A percentile compares a stretch with the other conserved stretches of the same genome.
phyloP scores from a whole-genome alignment of 1,140 invertebrate species.

The Drosophila kohkoa region DNA sequence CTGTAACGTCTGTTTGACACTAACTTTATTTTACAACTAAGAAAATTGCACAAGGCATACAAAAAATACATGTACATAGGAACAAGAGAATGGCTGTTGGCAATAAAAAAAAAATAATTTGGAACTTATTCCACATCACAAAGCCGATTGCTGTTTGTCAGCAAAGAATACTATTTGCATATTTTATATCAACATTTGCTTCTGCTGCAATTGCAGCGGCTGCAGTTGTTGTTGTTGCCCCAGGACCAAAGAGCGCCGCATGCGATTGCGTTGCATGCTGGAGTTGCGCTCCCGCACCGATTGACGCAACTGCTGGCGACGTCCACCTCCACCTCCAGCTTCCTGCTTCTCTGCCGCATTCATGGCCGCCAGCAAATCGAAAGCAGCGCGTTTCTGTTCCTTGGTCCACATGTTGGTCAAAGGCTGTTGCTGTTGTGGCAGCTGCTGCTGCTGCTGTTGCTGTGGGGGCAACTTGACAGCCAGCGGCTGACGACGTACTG shows the following conservation, averaged over 20 bases:
- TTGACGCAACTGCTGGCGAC: slow-evolving; percentile 68
- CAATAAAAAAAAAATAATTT: slow-evolving; percentile 42
- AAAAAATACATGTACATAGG: slow-evolving; percentile 25
- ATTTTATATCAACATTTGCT: slow-evolving; percentile 68
- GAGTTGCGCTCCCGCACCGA: slow-evolving; percentile 72
- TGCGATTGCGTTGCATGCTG: slow-evolving; percentile 67
- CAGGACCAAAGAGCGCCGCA: slow-evolving; percentile 67
- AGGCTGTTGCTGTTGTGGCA: slow-evolving; percentile 28
- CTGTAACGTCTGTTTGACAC: slow-evolving; percentile 25
- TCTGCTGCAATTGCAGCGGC: slow-evolving; percentile 32
- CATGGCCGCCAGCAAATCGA: slow-evolving; percentile 85
- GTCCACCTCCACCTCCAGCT: background rate
- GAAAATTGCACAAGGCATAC: slow-evolving; percentile 40
- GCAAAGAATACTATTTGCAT: background rate
- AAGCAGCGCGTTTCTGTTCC: slow-evolving; percentile 85
- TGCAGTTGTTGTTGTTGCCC: background rate
- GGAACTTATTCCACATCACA: slow-evolving; percentile 79
- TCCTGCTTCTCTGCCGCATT: slow-evolving; percentile 76
- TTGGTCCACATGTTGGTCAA: slow-evolving; percentile 84
- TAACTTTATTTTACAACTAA: slow-evolving; percentile 18
- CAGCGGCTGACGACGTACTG: slow-evolving; percentile 44
- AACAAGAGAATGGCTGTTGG: slow-evolving; percentile 20
- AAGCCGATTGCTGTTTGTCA: slow-evolving; percentile 47
- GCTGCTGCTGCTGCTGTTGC: slow-evolving; percentile 22
- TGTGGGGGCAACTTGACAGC: slow-evolving; percentile 47